A percentile compares a stretch with the other conserved stretches of the same genome.
Conservation (phyloP, 2,797 vertebrate species). For the Acanthopagrus latus region DNA sequence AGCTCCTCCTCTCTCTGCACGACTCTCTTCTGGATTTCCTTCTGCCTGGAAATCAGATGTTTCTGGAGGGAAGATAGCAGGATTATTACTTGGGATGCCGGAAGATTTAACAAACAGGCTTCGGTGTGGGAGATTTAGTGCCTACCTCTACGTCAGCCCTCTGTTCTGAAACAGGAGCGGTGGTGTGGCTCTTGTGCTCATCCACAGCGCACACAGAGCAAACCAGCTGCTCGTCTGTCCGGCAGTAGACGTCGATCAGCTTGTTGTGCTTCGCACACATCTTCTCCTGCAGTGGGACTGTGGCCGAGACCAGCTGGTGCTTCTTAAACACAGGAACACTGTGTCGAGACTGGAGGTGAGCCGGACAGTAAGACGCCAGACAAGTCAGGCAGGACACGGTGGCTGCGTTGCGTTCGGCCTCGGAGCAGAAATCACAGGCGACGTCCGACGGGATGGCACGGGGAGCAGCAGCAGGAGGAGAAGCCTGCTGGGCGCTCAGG, state of each 20-base stretch:
- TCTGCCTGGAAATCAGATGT: neutral
- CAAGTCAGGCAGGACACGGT: constrained; percentile 30
- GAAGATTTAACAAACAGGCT: too few relatives aligned
- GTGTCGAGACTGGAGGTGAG: constrained; percentile 36
- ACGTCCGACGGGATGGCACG: neutral
- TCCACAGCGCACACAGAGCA: constrained; percentile 29
- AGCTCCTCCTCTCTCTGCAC: constrained; percentile 23
- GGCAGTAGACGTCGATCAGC: constrained; percentile 41
- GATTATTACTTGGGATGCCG: neutral
- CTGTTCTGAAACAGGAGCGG: neutral
- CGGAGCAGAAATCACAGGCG: constrained; percentile 36
- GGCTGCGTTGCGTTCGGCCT: constrained; percentile 9
- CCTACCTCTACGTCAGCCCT: constrained; percentile 24
- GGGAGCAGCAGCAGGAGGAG: neutral
- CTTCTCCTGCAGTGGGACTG: constrained; percentile 14
- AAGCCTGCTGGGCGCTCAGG: neutral
- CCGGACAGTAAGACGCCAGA: constrained; percentile 33
- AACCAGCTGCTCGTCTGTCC: constrained; percentile 8
- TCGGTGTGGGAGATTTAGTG: too few relatives aligned
- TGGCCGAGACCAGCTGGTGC: constrained; percentile 20
- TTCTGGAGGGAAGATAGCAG: constrained; percentile 20
- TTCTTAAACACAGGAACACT: constrained; percentile 10
- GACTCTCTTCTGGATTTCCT: constrained; percentile 2
- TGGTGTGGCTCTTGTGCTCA: neutral
- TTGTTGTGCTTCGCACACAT: constrained; percentile 28